A percentile compares a stretch with the other conserved stretches of the same genome.
Conservation (phyloP, 1,140 invertebrate species). For the Trichogramma pretiosum region DNA sequence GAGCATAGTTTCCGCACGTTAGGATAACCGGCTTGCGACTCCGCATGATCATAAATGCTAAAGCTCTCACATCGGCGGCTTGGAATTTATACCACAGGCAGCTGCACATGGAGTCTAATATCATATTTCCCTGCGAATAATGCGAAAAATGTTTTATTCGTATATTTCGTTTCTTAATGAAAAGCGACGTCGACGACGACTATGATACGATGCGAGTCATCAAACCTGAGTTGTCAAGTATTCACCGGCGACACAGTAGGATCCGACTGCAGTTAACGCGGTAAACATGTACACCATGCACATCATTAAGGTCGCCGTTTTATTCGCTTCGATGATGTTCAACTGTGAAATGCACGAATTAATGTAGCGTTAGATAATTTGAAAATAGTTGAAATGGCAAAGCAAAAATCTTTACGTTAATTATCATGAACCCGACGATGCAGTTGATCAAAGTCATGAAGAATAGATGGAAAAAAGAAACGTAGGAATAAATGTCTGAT, state of each 20-base stretch:
- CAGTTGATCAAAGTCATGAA: conserved; percentile 7
- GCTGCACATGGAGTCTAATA: background rate
- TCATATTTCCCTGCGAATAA: background rate
- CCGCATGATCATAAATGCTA: conserved; percentile 7
- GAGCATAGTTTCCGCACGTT: background rate
- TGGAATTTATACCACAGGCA: conserved; percentile 9
- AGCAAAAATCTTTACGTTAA: conserved; percentile 9
- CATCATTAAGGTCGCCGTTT: background rate
- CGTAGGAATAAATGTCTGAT: conserved; percentile 1
- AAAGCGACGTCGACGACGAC: too few relatives aligned
- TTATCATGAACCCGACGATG: conserved; percentile 2
- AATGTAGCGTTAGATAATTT: too few relatives aligned
- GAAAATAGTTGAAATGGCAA: too few relatives aligned
- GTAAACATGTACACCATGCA: background rate
- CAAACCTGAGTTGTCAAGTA: conserved; percentile 6
- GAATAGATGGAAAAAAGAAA: conserved; percentile 7
- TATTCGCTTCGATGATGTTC: too few relatives aligned
- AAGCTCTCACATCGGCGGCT: background rate
- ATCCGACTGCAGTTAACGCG: background rate
- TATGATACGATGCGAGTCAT: too few relatives aligned
- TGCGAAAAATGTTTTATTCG: background rate
- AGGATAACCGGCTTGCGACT: background rate
- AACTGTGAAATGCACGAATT: too few relatives aligned
- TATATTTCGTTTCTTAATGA: too few relatives aligned
- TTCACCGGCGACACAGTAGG: conserved; percentile 8